phyloP scores from a whole-genome alignment of 2,888 invertebrate genomes.

The Parnassius glacialis region DNA sequence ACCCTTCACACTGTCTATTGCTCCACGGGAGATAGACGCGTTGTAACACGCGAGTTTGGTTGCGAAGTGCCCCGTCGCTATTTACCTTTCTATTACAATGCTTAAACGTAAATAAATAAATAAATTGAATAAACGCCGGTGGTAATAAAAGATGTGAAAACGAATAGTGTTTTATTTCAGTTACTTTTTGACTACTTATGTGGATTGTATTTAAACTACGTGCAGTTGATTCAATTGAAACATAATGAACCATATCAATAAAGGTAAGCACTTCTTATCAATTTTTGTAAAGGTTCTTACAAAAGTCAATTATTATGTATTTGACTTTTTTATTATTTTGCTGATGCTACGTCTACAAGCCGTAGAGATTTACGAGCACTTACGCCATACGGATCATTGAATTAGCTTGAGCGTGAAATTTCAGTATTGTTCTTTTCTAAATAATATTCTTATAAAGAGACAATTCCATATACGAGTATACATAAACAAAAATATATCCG shows the following conservation, averaged over 20 bases:
- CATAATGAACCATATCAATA: slow-evolving; percentile 8
- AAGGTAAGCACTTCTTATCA: slow-evolving; percentile 23
- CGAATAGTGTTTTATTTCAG: slow-evolving; percentile 43
- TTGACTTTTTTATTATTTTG: slow-evolving; percentile 14
- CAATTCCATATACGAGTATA: neutral
- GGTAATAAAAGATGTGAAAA: slow-evolving; percentile 35
- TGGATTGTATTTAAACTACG: slow-evolving; percentile 47
- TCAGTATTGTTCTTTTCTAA: slow-evolving; percentile 3
- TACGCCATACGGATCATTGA: slow-evolving; percentile 6
- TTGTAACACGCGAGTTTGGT: slow-evolving; percentile 17
- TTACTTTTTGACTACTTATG: slow-evolving; percentile 46
- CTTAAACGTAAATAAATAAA: slow-evolving; percentile 35
- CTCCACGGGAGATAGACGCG: slow-evolving; percentile 17
- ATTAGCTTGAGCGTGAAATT: slow-evolving; percentile 5
- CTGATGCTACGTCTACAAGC: slow-evolving; percentile 1
- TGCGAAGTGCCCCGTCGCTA: slow-evolving; percentile 31
- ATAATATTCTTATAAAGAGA: neutral
- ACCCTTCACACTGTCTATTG: slow-evolving; percentile 30
- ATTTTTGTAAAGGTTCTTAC: neutral
- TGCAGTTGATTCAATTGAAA: slow-evolving; percentile 31
- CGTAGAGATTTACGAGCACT: neutral
- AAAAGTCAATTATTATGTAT: slow-evolving; percentile 2
- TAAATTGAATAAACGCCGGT: slow-evolving; percentile 30
- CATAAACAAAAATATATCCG: slow-evolving; percentile 10
- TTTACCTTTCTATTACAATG: slow-evolving; percentile 34